phyloP scores from a whole-genome alignment of 2,113 vertebrate species.

The Xiphorhynchus elegans region DNA sequence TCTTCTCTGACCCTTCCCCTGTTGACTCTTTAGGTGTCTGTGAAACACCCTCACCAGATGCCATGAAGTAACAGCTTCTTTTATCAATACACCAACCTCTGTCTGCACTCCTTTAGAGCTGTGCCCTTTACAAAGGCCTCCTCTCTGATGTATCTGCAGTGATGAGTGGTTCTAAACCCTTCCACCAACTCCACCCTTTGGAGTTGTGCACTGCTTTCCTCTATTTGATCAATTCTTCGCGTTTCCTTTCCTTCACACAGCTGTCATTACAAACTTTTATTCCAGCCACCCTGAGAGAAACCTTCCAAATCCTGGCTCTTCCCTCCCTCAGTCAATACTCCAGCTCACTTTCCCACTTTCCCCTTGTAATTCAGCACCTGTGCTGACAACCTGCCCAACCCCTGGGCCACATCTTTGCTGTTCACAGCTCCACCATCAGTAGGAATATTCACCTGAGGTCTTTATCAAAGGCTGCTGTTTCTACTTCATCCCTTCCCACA shows the following conservation, averaged over 20 bases:
- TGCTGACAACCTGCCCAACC: neutral
- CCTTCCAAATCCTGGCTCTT: neutral
- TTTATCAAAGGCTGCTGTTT: neutral
- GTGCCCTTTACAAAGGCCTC: neutral
- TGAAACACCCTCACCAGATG: neutral
- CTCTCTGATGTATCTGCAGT: neutral
- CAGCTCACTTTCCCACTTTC: neutral
- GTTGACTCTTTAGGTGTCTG: neutral
- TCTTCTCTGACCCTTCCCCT: neutral
- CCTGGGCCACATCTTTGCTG: fast-evolving
- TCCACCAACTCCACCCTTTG: neutral
- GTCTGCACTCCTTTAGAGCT: neutral
- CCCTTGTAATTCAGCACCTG: neutral
- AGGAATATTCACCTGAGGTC: neutral
- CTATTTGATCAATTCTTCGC: neutral
- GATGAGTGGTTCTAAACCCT: neutral
- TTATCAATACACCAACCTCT: neutral
- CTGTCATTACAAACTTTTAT: neutral
- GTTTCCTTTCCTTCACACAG: neutral
- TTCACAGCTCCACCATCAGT: neutral
- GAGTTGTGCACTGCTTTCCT: no score
- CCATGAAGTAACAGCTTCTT: neutral
- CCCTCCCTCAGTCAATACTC: neutral
- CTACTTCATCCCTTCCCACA: neutral
- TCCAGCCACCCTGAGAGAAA: neutral